Evolutionary conservation across 2,113 vertebrate species (phyloP).

Genomic region (Cavia porcellus): DNA sequence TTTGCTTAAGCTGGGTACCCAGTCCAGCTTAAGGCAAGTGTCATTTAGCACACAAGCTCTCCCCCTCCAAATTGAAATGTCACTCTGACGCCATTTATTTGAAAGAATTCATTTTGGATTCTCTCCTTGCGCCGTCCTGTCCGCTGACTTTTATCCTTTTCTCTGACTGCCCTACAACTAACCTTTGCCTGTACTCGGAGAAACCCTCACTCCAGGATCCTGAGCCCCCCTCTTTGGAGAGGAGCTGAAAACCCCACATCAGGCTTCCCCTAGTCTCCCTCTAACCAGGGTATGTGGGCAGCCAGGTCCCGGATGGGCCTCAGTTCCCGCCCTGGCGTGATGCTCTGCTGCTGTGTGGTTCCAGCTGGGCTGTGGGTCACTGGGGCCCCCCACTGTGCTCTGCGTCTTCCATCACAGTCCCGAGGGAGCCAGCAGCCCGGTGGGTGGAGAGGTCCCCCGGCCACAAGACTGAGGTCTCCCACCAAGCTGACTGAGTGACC

Average conservation of each 20-base stretch:
- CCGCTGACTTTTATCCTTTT: background rate
- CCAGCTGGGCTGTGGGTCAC: background rate
- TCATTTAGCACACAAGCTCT: slow-evolving; percentile 18
- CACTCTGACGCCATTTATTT: background rate
- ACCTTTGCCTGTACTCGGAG: background rate
- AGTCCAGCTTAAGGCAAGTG: background rate
- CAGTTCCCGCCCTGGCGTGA: background rate
- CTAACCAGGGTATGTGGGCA: background rate
- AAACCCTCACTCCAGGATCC: background rate
- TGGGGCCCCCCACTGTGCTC: background rate
- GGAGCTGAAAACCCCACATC: background rate
- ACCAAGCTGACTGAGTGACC: background rate
- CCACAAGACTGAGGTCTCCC: background rate
- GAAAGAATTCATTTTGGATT: background rate
- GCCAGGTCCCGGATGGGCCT: background rate
- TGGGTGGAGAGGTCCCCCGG: background rate
- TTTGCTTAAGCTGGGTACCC: slow-evolving; percentile 8
- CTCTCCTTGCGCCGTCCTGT: background rate
- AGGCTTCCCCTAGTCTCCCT: background rate
- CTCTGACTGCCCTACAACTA: background rate
- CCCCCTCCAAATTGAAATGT: background rate
- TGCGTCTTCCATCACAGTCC: background rate
- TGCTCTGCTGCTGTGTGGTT: background rate
- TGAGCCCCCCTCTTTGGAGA: background rate
- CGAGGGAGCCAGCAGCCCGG: background rate